Base-by-base conservation (phyloP, 1,140 invertebrate species). In the Spodoptera litura region DNA sequence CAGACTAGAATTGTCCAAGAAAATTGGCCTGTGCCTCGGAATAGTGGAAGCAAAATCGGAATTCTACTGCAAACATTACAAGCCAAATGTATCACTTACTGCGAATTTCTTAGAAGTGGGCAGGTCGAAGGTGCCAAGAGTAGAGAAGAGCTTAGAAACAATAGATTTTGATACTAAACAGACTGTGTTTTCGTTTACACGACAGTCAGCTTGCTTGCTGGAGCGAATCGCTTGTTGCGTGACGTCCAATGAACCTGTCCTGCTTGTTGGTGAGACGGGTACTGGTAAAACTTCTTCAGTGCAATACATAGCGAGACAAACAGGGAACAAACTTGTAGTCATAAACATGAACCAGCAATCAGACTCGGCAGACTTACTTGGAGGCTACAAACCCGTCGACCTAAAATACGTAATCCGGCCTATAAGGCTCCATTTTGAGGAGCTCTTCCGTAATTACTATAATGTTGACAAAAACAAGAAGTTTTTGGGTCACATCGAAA, bases 311-410 rank as follows among this genome's bases (percentile, higher is more conserved):
- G 98, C 99, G 0, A 95, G 97, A 81, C 96, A 97, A 80, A 96
- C 97, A 0, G 97, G 97, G 12, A 96, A 98, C 82, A 97, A 97
- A 89, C 94, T 99, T 12, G 95, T 98, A 55, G 99, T 99, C 0
- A 98, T 99, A n/a, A 99, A 99, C 92, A 98, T 99, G 97, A 99
- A 99, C 91, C 99, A 99, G 91, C 99, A 99, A 92, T 99, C 98
- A 84, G 99, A 99, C 94, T 98, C 97, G 64, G 96, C 98, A 3
- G 99, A 99, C 95, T 95, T 99, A 11, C 95, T 99, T 2, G 99
- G 99, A 85, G 99, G 99, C 2, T 99, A 98, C 86, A 99, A 99
- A 94, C 99, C 99, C 0, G 97, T 99, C 0, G 98, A 99, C 93
- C 88, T 99, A 3, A 98, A 97, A 88, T 97, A 97, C 85, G 95